Evolutionary conservation across 2,888 invertebrate genomes (phyloP), one percentile per base, ranked within the genome.

Genomic region (Cataglyphis cursor): DNA sequence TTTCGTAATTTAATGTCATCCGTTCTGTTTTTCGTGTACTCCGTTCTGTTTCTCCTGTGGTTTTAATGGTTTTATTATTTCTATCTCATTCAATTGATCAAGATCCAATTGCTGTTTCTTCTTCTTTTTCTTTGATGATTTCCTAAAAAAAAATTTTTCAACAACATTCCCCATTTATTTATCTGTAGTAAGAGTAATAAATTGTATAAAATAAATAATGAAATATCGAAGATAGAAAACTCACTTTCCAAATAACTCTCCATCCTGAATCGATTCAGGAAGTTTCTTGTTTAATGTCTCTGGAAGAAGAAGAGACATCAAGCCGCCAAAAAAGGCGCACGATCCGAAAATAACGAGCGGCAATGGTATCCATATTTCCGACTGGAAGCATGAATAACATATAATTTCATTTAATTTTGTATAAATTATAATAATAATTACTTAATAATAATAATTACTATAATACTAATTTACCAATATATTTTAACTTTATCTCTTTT

Each of bases 201-300:
- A 12, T 4, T 38, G 24, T 4, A 65, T 1, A 1, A 6, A 21
- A 66, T 28, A 31, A 15, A 51, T 18, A 10, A 59, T 35, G 24
- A 41, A 64, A 57, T 59, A 21, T 9, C 73, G 54, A 28, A 51
- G 10, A 85, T 28, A 44, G 89, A 48, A 54, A 8, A 90, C 95
- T 94, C 93, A 96, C 96, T 95, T 96, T 95, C 96, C 96, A 93
- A 96, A 96, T 28, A 94, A 92, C 93, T 96, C 96, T 6, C 96
- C 96, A 90, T 97, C 97, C 90, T 96, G 96, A 85, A 97, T 96
- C 0, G 97, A 96, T 92, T 97, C 97, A 3, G 97, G 97, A 78
- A 97, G 94, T 85, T 96, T 96, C 90, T 96, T 96, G 88, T 96
- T 96, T 70, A 96, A 94, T 0, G 97, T 97, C 95, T 97, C 97